Percentiles rank a stretch among this genome's conserved stretches.
phyloP scores from a whole-genome alignment of 2,797 vertebrate genomes.

The Scomberomorus guttatus region DNA sequence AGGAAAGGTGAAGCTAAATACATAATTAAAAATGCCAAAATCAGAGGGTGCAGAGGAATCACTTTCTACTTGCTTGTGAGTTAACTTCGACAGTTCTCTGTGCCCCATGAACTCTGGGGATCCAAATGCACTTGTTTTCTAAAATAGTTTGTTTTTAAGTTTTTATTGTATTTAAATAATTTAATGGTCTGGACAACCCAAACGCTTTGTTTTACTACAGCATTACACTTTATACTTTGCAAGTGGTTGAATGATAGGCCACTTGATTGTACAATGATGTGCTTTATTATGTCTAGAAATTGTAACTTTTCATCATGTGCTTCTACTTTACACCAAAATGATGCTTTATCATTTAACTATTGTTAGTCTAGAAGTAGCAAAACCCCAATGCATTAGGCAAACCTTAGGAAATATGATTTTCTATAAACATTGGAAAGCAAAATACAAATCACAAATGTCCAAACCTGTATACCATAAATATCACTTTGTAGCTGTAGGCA shows the following conservation, averaged over 20 bases:
- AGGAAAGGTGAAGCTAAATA: neutral
- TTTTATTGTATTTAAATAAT: constrained; percentile 12
- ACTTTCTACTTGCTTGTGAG: neutral
- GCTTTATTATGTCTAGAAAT: constrained; percentile 28
- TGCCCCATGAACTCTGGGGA: neutral
- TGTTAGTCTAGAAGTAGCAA: neutral
- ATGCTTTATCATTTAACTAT: neutral
- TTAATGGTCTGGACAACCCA: constrained; percentile 25
- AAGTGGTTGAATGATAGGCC: constrained; percentile 39
- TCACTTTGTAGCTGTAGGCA: constrained; percentile 9
- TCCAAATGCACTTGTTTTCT: neutral
- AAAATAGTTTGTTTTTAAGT: neutral
- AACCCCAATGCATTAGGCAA: neutral
- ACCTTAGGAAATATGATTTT: neutral
- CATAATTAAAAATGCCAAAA: constrained; percentile 14
- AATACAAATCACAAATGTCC: constrained; percentile 10
- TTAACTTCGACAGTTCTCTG: neutral
- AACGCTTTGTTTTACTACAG: constrained; percentile 16
- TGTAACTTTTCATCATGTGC: neutral
- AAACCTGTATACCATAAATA: neutral
- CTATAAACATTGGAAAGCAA: constrained; percentile 2
- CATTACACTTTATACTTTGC: constrained; percentile 14
- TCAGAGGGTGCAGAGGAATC: neutral
- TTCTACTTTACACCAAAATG: constrained; percentile 5
- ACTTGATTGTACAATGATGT: constrained; percentile 30